Evolutionary conservation across 2,888 invertebrate genomes (phyloP), one percentile per base, ranked within the genome.

Genomic region (Plagiodera versicolora): DNA sequence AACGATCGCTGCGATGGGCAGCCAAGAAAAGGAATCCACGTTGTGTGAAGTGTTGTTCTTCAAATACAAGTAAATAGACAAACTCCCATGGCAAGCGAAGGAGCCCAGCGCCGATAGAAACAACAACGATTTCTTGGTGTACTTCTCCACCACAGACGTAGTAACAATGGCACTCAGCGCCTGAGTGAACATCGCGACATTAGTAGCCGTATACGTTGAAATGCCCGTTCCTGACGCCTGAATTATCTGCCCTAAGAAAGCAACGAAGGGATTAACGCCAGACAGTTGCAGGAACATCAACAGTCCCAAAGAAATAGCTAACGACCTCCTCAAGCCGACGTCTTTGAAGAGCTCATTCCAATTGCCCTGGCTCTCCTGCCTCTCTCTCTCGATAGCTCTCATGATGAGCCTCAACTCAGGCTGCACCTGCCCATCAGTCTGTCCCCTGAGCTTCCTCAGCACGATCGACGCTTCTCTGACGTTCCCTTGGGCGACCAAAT

Each of bases 201-300:
- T 90, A 16, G 92, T 86, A 11, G 90, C 87, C 10, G 87, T 72
- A 11, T 83, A 83, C 0, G 90, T 82, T 63, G 83, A 73, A 61
- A 91, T 80, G 19, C 50, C 51, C 60, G 87, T 88, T 30, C 89
- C 89, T 10, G 91, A 87, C 1, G 87, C 87, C 35, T 81, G 69
- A 78, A 92, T 90, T 70, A 92, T 91, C 52, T 83, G 82, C 62
- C 85, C 85, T 2, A 90, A 87, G 75, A 89, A 91, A 78, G 91
- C 90, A 68, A 90, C 87, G 63, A 92, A 89, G 0, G 90, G 90
- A 79, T 91, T 90, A 68, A 91, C 85, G 62, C 92, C 92, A 56
- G 89, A 88, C 74, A 89, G 85, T 77, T 92, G 91, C 73, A 92
- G 91, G 78, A 91, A 89, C 74, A 91, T 86, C 89, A 94, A 91